Evolutionary conservation across 2,797 vertebrate species (phyloP).

Genomic region (Tokudaia tokunoshimensis): DNA sequence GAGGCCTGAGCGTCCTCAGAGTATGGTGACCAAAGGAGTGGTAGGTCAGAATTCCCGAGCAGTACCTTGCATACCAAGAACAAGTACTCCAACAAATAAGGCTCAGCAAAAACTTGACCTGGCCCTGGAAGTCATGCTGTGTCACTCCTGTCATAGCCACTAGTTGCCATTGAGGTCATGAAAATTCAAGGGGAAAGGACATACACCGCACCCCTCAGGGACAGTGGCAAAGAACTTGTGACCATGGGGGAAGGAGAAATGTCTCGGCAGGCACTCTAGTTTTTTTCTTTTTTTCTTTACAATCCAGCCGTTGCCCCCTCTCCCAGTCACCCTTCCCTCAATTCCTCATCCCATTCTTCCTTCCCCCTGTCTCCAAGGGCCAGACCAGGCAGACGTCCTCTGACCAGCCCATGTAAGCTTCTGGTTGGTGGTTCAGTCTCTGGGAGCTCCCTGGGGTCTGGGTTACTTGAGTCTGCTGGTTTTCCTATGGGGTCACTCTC

Average conservation of each 20-base stretch:
- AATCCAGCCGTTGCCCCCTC: not conserved
- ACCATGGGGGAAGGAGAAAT: not conserved
- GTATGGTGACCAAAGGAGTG: not conserved
- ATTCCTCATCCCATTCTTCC: not conserved
- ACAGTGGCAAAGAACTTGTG: slow-evolving; percentile 50
- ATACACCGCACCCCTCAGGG: not conserved
- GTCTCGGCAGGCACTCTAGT: slow-evolving; percentile 32
- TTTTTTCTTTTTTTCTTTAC: not conserved
- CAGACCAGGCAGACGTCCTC: not conserved
- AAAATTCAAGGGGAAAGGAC: slow-evolving; percentile 26
- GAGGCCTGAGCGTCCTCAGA: not conserved
- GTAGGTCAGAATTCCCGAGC: not conserved
- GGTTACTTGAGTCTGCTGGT: not conserved
- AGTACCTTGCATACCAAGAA: not conserved
- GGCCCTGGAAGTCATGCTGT: not conserved
- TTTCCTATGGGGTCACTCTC: not conserved
- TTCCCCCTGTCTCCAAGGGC: not conserved
- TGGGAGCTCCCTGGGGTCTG: not conserved
- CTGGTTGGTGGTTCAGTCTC: not conserved
- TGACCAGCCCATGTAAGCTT: not conserved
- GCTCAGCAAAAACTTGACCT: not conserved
- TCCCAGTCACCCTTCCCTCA: not conserved
- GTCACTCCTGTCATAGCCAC: not conserved
- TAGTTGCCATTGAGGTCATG: not conserved
- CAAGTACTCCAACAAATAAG: not conserved